Percentiles rank a stretch among this genome's conserved stretches.
Evolutionary conservation across 2,113 vertebrate species (phyloP).

Genomic region (Nesogale talazaci): DNA sequence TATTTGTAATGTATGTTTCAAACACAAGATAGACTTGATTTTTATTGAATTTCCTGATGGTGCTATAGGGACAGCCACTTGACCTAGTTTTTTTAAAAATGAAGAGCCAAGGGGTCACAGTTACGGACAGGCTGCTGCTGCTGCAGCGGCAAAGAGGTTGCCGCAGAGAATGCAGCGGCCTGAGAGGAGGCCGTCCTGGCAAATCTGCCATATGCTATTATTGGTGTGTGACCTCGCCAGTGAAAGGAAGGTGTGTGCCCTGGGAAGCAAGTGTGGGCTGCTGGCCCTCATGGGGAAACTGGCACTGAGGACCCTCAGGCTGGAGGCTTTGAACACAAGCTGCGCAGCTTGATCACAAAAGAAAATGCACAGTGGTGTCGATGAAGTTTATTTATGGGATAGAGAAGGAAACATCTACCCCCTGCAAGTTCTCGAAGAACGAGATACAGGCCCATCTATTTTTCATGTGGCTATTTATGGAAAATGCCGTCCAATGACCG

Average conservation of each 20-base stretch:
- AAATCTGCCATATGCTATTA: conserved; percentile 45
- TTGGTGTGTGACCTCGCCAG: conserved; percentile 30
- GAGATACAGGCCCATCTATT: conserved; percentile 7
- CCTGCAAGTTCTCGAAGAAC: not conserved
- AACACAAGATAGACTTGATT: conserved; percentile 87
- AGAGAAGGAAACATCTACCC: not conserved
- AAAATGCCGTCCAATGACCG: not conserved
- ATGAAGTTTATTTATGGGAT: not conserved
- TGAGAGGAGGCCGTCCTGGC: not conserved
- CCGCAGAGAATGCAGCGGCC: not conserved
- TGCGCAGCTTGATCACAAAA: not conserved
- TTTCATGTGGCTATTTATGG: conserved; percentile 11
- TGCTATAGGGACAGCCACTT: conserved; percentile 81
- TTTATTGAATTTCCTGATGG: conserved; percentile 83
- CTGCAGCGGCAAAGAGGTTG: conserved; percentile 61
- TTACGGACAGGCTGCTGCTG: conserved; percentile 59
- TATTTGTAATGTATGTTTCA: conserved; percentile 90
- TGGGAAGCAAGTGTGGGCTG: not conserved
- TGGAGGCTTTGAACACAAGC: conserved; percentile 37
- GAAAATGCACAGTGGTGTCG: not conserved
- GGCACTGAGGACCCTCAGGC: not conserved
- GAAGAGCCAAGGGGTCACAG: conserved; percentile 78
- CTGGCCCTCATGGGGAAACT: conserved; percentile 21
- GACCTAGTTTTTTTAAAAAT: conserved; percentile 72
- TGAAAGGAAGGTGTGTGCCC: conserved; percentile 32